These are phyloP conservation scores for Speoplatyrhinus poulsoni DNA, from an alignment of 2,113 vertebrate genomes.

Conservation along the genomic window DNA sequence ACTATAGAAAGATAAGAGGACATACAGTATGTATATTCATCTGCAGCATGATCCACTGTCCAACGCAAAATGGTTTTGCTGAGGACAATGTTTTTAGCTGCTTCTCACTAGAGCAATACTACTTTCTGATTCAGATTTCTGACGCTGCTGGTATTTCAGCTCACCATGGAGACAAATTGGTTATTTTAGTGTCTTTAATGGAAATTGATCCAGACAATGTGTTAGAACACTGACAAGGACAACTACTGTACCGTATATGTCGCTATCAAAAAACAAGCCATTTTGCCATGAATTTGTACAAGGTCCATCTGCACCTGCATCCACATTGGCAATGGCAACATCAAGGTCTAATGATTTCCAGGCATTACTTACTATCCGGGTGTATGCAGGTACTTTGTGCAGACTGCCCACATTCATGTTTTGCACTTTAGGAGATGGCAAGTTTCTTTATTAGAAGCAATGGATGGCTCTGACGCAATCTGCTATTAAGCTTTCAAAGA, in stretches of 20 bases:
- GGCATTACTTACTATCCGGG: constrained; percentile 46
- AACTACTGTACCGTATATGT: constrained; percentile 7
- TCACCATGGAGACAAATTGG: constrained; percentile 21
- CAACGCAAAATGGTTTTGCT: constrained; percentile 25
- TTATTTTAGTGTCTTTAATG: constrained; percentile 37
- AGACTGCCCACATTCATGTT: constrained; percentile 28
- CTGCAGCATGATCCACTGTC: constrained; percentile 11
- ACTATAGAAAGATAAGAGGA: constrained; percentile 24
- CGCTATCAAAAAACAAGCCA: constrained; percentile 28
- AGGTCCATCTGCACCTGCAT: constrained; percentile 19
- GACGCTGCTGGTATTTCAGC: constrained; percentile 32
- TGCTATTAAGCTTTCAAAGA: constrained; percentile 65
- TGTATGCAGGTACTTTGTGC: constrained; percentile 34
- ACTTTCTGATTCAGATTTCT: constrained; percentile 29
- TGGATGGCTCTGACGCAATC: constrained; percentile 64
- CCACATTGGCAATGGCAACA: constrained; percentile 29
- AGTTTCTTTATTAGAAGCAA: constrained; percentile 55
- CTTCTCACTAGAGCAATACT: constrained; percentile 26
- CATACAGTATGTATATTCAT: too few relatives aligned
- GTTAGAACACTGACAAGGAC: constrained; percentile 43
- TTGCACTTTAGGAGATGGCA: constrained; percentile 50
- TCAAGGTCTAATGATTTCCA: constrained; percentile 48
- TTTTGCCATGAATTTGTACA: constrained; percentile 29
- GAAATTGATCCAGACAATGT: constrained; percentile 55
- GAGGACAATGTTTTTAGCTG: constrained; percentile 33